phyloP scores from a whole-genome alignment of 2,888 invertebrate species.

The Athalia cordata region DNA sequence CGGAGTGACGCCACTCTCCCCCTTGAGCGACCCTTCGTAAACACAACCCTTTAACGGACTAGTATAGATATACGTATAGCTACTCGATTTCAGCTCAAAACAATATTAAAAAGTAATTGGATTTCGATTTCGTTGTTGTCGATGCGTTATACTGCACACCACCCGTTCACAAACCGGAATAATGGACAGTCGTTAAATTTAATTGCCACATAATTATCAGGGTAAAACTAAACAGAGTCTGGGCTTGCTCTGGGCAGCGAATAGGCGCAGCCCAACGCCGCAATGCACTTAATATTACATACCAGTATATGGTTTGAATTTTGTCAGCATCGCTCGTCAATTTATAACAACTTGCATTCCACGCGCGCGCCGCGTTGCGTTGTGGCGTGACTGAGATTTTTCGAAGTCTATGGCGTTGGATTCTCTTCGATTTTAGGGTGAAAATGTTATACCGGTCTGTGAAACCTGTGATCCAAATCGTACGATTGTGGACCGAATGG shows the following conservation, averaged over 20 bases:
- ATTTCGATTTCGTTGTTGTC: slow-evolving; percentile 61
- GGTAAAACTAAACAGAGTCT: slow-evolving; percentile 20
- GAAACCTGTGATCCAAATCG: no score
- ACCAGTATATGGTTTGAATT: background rate
- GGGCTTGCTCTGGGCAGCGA: background rate
- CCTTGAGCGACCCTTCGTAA: slow-evolving; percentile 18
- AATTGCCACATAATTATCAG: slow-evolving; percentile 62
- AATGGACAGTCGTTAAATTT: slow-evolving; percentile 70
- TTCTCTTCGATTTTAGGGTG: no score
- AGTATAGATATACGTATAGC: slow-evolving; percentile 22
- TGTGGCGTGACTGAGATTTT: no score
- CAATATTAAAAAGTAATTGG: slow-evolving; percentile 69
- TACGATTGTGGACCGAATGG: no score
- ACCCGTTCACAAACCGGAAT: slow-evolving; percentile 60
- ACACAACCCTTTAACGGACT: slow-evolving; percentile 22
- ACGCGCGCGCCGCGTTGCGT: no score
- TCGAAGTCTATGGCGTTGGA: no score
- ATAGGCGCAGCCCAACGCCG: background rate
- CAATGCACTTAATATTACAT: background rate
- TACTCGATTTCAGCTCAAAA: slow-evolving; percentile 59
- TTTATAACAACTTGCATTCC: no score
- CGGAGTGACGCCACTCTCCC: slow-evolving; percentile 21
- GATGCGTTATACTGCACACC: slow-evolving; percentile 50
- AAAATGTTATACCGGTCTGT: no score
- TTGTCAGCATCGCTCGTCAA: background rate